phyloP scores from a whole-genome alignment of 2,888 invertebrate genomes.

The Agrochola lychnidis region DNA sequence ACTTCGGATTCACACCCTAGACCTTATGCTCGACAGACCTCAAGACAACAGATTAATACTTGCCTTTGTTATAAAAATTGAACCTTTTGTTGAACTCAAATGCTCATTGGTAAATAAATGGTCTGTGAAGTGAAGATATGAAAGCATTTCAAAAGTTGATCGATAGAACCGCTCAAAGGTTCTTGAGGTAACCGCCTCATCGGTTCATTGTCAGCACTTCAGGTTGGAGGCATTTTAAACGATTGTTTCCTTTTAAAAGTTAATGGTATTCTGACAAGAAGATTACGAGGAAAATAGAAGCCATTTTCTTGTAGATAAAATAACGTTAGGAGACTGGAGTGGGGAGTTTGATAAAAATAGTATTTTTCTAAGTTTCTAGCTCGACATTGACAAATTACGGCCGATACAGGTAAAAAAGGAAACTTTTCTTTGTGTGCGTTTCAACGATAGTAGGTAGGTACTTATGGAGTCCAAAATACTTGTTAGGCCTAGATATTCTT shows the following conservation, averaged over 20 bases:
- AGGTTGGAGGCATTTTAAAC: constrained; percentile 1
- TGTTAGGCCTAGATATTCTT: neutral
- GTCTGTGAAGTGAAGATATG: constrained; percentile 39
- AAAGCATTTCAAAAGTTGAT: constrained; percentile 37
- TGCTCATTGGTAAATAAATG: constrained; percentile 35
- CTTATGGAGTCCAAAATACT: neutral
- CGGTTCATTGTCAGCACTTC: neutral
- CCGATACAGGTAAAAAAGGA: neutral
- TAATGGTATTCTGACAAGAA: constrained; percentile 13
- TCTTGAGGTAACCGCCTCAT: constrained; percentile 9
- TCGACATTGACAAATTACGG: constrained; percentile 34
- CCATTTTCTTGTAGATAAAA: neutral
- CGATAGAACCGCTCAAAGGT: constrained; percentile 17
- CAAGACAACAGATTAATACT: neutral
- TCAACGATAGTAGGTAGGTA: neutral
- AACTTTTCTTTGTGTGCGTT: constrained; percentile 4
- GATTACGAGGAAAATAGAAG: constrained; percentile 5
- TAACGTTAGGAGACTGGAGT: neutral
- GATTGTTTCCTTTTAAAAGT: constrained; percentile 6
- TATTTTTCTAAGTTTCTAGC: constrained; percentile 10
- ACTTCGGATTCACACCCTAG: too few relatives aligned
- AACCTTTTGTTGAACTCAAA: constrained; percentile 23
- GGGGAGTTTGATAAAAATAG: constrained; percentile 6
- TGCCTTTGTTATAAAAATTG: constrained; percentile 22
- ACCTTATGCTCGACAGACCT: neutral